A percentile compares a stretch with the other conserved stretches of the same genome.
Conservation (phyloP, 2,113 vertebrate genomes). For the Bos taurus region ARS-UCD2.0 NC_037330.1:88938001-88938500, state of each 20-base stretch:
- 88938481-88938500: constrained; percentile 36
- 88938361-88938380: constrained; percentile 65
- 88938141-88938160: background rate
- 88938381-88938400: background rate
- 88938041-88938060: background rate
- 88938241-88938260: background rate
- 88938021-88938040: background rate
- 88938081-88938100: background rate
- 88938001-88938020: background rate
- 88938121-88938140: background rate
- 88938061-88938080: background rate
- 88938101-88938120: background rate
- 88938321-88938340: background rate
- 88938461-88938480: constrained; percentile 69
- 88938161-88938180: background rate
- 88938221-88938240: background rate
- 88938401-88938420: constrained; percentile 42
- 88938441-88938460: constrained; percentile 63
- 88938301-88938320: background rate
- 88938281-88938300: background rate
- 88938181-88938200: background rate
- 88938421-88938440: constrained; percentile 39
- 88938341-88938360: constrained; percentile 30
- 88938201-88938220: background rate
- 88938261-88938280: constrained; percentile 28